Conservation (phyloP, 2,888 invertebrate species). For the Melinaea menophilus region DNA sequence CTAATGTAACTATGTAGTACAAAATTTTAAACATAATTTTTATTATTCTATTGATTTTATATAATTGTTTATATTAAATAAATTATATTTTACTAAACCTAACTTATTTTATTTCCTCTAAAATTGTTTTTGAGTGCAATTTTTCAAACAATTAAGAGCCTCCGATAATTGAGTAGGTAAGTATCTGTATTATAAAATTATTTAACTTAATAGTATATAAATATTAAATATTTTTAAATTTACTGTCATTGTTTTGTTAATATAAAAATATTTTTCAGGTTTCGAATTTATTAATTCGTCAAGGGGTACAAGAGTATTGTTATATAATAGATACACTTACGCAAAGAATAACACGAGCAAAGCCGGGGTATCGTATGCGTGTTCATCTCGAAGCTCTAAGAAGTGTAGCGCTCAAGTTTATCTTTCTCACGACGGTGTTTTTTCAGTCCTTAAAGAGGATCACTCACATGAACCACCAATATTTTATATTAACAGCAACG, state of each 20-base stretch:
- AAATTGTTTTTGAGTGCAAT: too few relatives aligned
- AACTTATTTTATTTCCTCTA: too few relatives aligned
- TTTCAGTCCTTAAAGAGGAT: constrained; percentile 40
- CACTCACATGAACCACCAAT: constrained; percentile 57
- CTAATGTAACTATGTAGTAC: too few relatives aligned
- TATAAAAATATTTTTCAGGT: constrained; percentile 38
- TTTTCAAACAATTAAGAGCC: too few relatives aligned
- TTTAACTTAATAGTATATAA: too few relatives aligned
- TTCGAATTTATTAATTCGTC: constrained; percentile 53
- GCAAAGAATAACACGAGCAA: constrained; percentile 51
- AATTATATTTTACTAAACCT: too few relatives aligned
- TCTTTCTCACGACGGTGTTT: constrained; percentile 41
- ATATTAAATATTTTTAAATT: too few relatives aligned
- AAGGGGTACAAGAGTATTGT: constrained; percentile 51
- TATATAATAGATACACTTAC: constrained; percentile 54
- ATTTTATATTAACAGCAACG: constrained; percentile 51
- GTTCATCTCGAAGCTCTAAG: constrained; percentile 58
- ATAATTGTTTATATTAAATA: too few relatives aligned
- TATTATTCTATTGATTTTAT: too few relatives aligned
- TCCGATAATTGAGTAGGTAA: too few relatives aligned
- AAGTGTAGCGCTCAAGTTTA: constrained; percentile 54
- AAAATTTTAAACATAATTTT: too few relatives aligned
- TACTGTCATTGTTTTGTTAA: neutral
- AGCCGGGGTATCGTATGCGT: constrained; percentile 49
- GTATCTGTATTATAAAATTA: too few relatives aligned